phyloP scores from a whole-genome alignment of 1,140 invertebrate genomes.

The Ditylenchus dipsaci region DNA sequence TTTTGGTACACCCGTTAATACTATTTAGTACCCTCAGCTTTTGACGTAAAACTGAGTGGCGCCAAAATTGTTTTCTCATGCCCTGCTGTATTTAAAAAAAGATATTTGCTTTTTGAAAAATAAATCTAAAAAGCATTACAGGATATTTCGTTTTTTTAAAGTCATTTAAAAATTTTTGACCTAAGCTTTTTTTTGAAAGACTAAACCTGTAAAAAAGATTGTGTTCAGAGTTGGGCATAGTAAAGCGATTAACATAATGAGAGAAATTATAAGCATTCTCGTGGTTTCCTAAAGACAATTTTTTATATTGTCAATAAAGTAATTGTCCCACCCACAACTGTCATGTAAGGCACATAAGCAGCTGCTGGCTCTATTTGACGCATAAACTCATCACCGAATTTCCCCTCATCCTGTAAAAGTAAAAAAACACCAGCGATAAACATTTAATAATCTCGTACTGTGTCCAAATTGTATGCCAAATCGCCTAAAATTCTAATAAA shows the following conservation, averaged over 20 bases:
- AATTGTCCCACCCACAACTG: slow-evolving; percentile 67
- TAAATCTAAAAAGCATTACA: too few species aligned
- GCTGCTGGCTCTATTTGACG: slow-evolving; percentile 78
- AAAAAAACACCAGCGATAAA: neutral
- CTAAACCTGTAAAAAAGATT: slow-evolving; percentile 54
- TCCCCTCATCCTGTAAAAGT: slow-evolving; percentile 27
- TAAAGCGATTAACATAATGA: slow-evolving; percentile 42
- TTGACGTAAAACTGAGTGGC: too few species aligned
- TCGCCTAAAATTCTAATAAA: slow-evolving; percentile 21
- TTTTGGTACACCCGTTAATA: too few species aligned
- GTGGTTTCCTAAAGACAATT: slow-evolving; percentile 18
- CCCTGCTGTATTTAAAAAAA: too few species aligned
- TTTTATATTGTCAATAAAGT: too few species aligned
- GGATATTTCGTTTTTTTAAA: too few species aligned
- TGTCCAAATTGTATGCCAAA: slow-evolving; percentile 60
- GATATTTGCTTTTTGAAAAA: too few species aligned
- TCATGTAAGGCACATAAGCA: slow-evolving; percentile 84
- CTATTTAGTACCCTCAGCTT: too few species aligned
- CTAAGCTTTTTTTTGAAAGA: too few species aligned
- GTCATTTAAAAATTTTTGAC: too few species aligned
- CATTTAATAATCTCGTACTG: slow-evolving; percentile 50
- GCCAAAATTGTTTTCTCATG: too few species aligned
- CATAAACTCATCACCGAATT: slow-evolving; percentile 83
- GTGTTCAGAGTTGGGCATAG: slow-evolving; percentile 46
- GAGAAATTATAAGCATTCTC: slow-evolving; percentile 36